Evolutionary conservation across 2,113 vertebrate species (phyloP).

Genomic region (Forbesichthys agassizii): DNA sequence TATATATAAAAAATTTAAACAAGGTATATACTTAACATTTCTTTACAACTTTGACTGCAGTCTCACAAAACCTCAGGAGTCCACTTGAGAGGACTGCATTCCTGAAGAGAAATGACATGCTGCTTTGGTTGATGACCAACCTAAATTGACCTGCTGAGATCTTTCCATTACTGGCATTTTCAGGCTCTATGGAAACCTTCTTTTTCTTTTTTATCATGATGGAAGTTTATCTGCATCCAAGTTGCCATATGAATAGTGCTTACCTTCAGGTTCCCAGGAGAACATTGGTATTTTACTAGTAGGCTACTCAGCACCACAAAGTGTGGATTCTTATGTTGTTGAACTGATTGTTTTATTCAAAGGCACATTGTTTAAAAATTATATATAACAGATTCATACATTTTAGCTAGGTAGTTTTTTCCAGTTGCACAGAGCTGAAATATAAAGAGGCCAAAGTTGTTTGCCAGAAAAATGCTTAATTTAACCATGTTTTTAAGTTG

Average conservation of each 20-base stretch:
- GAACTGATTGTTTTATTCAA: neutral
- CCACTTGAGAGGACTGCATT: conserved; percentile 28
- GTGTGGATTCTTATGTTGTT: neutral
- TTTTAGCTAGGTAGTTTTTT: neutral
- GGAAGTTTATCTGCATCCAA: neutral
- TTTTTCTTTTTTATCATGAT: neutral
- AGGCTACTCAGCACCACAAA: neutral
- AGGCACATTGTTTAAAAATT: too few species aligned
- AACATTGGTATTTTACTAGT: conserved; percentile 7
- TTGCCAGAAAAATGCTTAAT: conserved; percentile 41
- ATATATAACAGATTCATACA: neutral
- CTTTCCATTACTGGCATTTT: conserved; percentile 2
- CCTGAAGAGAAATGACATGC: conserved; percentile 30
- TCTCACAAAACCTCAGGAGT: conserved; percentile 54
- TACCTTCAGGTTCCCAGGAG: neutral
- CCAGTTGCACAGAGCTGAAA: conserved; percentile 14
- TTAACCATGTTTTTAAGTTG: conserved; percentile 32
- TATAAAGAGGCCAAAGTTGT: conserved; percentile 57
- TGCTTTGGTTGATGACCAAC: conserved; percentile 34
- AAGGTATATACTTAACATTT: neutral
- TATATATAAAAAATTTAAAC: too few species aligned
- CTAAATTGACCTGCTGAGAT: conserved; percentile 15
- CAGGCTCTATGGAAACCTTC: neutral
- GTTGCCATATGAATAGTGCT: neutral
- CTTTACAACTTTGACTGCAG: conserved; percentile 33